Conservation (phyloP, 2,888 invertebrate species). For the Acleris holmiana region DNA sequence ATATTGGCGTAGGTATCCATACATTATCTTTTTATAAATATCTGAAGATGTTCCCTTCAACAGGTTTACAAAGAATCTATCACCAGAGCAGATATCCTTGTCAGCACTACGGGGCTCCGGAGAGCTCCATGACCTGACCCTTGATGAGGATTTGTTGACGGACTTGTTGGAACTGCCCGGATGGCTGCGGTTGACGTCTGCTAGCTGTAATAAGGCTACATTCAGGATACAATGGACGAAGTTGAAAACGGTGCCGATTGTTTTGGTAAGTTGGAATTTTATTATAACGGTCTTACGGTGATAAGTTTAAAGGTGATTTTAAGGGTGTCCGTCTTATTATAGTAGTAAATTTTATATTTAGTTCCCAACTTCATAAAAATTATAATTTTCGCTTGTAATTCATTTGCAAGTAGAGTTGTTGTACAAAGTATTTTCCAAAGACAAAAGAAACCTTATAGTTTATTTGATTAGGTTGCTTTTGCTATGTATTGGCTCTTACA, state of each 20-base stretch:
- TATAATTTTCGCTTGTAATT: no score
- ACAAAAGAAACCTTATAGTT: no score
- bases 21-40: neutral
- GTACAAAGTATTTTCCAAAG: no score
- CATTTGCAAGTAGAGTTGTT: no score
- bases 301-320: no score
- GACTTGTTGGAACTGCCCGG: slow-evolving; percentile 97
- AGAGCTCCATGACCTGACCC: slow-evolving; percentile 95
- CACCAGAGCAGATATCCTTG: slow-evolving; percentile 98
- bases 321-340: no score
- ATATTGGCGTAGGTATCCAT: neutral
- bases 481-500: no score
- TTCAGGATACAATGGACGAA: slow-evolving; percentile 99
- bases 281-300: no score
- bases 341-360: no score
- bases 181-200: slow-evolving; percentile 96
- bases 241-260: slow-evolving; percentile 97
- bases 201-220: slow-evolving; percentile 96
- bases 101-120: slow-evolving; percentile 99
- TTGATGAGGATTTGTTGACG: slow-evolving; percentile 97
- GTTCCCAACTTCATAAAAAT: no score
- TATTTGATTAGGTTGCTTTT: no score
- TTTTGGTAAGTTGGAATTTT: slow-evolving; percentile 87
- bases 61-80: slow-evolving; percentile 98
- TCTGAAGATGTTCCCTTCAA: neutral